phyloP scores from a whole-genome alignment of 2,113 vertebrate species.

The Zingel zingel region DNA sequence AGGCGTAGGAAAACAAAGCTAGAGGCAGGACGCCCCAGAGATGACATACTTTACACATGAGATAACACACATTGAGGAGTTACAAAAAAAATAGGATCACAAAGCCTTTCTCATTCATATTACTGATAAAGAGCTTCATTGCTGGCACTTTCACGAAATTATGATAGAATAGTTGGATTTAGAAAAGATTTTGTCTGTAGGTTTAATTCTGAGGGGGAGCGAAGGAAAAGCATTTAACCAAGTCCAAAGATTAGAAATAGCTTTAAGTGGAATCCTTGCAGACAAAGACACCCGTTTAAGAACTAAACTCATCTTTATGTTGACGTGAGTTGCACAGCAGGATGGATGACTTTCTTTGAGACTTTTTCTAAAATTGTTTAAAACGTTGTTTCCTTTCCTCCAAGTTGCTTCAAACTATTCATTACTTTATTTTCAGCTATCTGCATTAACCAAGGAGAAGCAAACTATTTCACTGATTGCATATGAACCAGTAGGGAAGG shows the following conservation, averaged over 20 bases:
- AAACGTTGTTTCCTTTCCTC: background rate
- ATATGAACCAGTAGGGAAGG: background rate
- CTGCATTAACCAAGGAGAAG: background rate
- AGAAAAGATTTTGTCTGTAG: conserved; percentile 22
- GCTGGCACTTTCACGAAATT: conserved; percentile 21
- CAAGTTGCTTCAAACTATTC: background rate
- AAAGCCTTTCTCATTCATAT: conserved; percentile 37
- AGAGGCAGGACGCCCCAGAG: conserved; percentile 73
- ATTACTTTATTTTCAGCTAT: background rate
- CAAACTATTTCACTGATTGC: background rate
- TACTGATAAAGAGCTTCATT: background rate
- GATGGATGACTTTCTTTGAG: background rate
- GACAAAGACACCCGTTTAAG: background rate
- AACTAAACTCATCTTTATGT: background rate
- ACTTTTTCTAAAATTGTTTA: background rate
- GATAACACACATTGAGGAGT: conserved; percentile 65
- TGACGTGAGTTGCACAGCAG: background rate
- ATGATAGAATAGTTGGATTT: conserved; percentile 5
- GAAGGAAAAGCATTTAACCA: background rate
- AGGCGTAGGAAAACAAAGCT: conserved; percentile 84
- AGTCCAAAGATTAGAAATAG: background rate
- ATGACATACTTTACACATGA: conserved; percentile 81
- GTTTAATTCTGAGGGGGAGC: background rate
- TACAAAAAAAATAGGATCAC: conserved; percentile 38
- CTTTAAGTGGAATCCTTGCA: background rate